Conservation (phyloP, 2,888 invertebrate species). For the Pandemis corylana region DNA sequence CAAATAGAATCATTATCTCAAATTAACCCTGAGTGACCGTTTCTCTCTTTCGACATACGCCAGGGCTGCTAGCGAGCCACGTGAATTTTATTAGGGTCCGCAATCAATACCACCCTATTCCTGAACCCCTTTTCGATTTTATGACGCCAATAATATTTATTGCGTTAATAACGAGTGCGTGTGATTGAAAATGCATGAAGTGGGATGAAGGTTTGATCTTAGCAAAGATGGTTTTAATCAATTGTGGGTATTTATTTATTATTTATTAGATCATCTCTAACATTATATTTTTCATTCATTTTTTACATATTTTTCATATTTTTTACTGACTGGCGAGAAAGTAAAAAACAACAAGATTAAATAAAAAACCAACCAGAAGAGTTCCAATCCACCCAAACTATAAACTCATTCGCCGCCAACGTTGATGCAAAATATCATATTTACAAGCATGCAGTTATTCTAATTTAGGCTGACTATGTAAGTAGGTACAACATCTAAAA, state of each 20-base stretch:
- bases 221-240: background rate
- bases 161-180: conserved; percentile 52
- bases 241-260: background rate
- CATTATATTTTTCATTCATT: too few relatives aligned
- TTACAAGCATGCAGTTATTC: conserved; percentile 13
- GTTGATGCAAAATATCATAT: background rate
- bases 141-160: conserved; percentile 53
- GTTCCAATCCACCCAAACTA: background rate
- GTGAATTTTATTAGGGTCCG: conserved; percentile 79
- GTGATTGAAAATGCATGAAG: conserved; percentile 51
- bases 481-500: background rate
- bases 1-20: conserved; percentile 63
- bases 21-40: conserved; percentile 61
- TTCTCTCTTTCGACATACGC: conserved; percentile 65
- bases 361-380: too few relatives aligned
- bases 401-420: background rate
- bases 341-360: background rate
- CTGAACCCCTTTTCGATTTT: conserved; percentile 65
- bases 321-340: background rate
- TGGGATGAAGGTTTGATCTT: conserved; percentile 16
- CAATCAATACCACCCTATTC: conserved; percentile 73
- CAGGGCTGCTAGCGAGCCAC: conserved; percentile 72
- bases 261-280: too few relatives aligned
- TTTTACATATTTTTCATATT: too few relatives aligned
- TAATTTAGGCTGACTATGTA: background rate